phyloP scores from a whole-genome alignment of 2,797 vertebrate genomes.

The Anableps anableps region DNA sequence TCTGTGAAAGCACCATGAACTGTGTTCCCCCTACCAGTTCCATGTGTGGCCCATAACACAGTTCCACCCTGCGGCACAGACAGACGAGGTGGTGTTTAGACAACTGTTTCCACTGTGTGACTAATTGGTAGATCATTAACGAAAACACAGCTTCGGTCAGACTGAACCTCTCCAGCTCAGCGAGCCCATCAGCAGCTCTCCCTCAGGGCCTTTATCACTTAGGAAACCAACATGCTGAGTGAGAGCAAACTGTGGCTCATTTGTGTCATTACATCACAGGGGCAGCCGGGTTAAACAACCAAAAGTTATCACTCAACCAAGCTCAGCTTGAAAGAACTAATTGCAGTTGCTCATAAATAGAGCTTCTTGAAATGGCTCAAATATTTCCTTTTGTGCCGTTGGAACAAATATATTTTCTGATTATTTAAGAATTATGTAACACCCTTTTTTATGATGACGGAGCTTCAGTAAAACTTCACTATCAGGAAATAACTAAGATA shows the following conservation, averaged over 20 bases:
- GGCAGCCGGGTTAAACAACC: slow-evolving; percentile 6
- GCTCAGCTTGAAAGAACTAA: not conserved
- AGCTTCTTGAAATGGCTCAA: not conserved
- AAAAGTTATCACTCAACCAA: slow-evolving; percentile 2
- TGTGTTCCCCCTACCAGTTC: not conserved
- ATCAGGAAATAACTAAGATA: not conserved
- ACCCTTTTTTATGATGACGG: not conserved
- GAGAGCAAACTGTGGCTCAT: slow-evolving; percentile 23
- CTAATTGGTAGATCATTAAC: slow-evolving; percentile 80
- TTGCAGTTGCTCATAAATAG: not conserved
- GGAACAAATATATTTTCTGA: not conserved
- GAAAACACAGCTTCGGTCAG: slow-evolving; percentile 63
- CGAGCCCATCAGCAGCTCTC: slow-evolving; percentile 65
- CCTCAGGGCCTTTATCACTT: slow-evolving; percentile 64
- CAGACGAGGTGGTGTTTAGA: slow-evolving; percentile 65
- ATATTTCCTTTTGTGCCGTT: not conserved
- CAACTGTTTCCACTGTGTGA: slow-evolving; percentile 70
- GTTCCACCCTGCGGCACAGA: slow-evolving; percentile 25
- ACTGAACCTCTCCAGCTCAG: slow-evolving; percentile 45
- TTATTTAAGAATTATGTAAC: not conserved
- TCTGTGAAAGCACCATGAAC: not conserved
- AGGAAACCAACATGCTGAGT: slow-evolving; percentile 63
- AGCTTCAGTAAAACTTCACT: not conserved
- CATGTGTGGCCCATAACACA: not conserved
- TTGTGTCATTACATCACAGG: slow-evolving; percentile 21